A percentile compares a stretch with the other conserved stretches of the same genome.
phyloP scores from a whole-genome alignment of 2,113 vertebrate genomes.

The Mohoua ochrocephala region DNA sequence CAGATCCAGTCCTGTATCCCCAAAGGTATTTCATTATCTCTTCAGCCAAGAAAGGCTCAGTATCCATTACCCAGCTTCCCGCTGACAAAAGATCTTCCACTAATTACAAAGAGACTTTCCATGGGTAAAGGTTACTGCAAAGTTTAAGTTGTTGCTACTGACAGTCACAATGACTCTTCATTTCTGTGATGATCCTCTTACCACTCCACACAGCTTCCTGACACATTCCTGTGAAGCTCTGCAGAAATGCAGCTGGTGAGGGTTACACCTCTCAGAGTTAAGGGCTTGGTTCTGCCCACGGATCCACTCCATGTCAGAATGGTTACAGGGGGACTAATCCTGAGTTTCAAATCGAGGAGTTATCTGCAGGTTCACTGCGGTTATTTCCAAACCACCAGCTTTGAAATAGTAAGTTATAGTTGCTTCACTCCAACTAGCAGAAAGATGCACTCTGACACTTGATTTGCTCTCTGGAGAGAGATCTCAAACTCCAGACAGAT shows the following conservation, averaged over 20 bases:
- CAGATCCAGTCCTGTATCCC: background rate
- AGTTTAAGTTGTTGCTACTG: background rate
- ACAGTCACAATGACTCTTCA: background rate
- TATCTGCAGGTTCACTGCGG: background rate
- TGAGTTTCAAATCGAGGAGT: background rate
- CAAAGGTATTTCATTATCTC: background rate
- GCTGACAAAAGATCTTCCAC: background rate
- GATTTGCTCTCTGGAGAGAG: constrained; percentile 6
- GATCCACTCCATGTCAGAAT: background rate
- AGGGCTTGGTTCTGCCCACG: background rate
- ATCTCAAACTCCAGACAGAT: background rate
- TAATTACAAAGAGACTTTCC: background rate
- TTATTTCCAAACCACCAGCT: background rate
- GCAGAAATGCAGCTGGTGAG: background rate
- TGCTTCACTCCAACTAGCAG: background rate
- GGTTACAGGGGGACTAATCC: background rate
- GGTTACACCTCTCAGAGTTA: background rate
- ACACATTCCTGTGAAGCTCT: background rate
- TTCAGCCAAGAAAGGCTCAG: background rate
- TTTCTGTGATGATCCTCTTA: background rate
- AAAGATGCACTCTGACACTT: constrained; percentile 3
- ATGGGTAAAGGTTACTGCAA: background rate
- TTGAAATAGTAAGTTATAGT: background rate
- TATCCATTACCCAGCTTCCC: background rate
- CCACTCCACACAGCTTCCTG: background rate